Percentiles rank a stretch among this genome's conserved stretches.
These are phyloP conservation scores for Globia sparganii DNA, from an alignment of 2,888 invertebrate species.

Conservation along the genomic window DNA sequence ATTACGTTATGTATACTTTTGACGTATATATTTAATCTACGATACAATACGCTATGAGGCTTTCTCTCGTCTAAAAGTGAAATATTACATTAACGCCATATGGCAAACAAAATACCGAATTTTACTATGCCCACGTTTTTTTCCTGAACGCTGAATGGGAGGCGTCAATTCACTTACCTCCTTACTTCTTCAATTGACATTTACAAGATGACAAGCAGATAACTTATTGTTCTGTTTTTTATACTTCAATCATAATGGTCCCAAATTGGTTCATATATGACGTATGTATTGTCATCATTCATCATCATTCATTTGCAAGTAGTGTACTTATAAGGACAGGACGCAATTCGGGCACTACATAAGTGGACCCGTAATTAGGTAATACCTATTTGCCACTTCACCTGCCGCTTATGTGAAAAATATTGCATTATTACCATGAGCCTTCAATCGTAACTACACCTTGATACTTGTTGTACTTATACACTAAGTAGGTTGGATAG, in stretches of 20 bases:
- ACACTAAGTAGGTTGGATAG: background rate
- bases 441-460: background rate
- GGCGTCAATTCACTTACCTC: background rate
- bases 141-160: background rate
- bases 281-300: conserved; percentile 39
- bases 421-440: background rate
- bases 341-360: conserved; percentile 1
- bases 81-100: background rate
- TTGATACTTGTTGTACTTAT: background rate
- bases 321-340: conserved; percentile 8
- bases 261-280: conserved; percentile 47
- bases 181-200: conserved; percentile 29
- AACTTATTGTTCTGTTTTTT: conserved; percentile 35
- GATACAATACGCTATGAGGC: conserved; percentile 3
- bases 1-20: background rate
- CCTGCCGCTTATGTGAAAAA: background rate
- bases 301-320: conserved; percentile 35
- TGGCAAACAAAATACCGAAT: background rate
- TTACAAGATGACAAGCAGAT: conserved; percentile 26
- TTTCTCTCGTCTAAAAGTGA: background rate
- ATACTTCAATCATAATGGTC: conserved; percentile 26
- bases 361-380: background rate
- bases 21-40: background rate
- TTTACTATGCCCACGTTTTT: background rate
- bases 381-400: background rate